Conservation (phyloP, 30 jellyfish, hydroid and myxozoan genomes). For the Hydractinia symbiolongicarpus region DNA sequence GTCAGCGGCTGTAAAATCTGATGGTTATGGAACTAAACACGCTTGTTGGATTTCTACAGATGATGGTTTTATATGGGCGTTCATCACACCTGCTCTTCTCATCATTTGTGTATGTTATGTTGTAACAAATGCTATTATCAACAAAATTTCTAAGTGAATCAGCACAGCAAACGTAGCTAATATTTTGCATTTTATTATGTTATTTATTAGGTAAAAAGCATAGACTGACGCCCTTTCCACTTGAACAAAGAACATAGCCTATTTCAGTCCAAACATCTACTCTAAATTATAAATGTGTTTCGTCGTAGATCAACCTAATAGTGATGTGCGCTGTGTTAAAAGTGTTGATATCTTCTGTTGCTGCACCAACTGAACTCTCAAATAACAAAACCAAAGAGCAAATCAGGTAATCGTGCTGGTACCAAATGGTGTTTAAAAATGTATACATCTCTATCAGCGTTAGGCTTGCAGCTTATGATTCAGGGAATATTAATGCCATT, state of each 20-base stretch:
- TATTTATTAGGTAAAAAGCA: background rate
- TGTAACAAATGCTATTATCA: background rate
- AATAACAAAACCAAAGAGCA: slow-evolving; percentile 22
- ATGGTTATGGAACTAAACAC: slow-evolving; percentile 77
- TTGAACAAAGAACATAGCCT: background rate
- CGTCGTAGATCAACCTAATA: slow-evolving; percentile 52
- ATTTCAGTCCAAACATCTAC: background rate
- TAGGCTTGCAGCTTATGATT: too few species aligned
- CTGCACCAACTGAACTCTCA: slow-evolving; percentile 50
- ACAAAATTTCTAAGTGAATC: too few species aligned
- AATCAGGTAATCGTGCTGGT: slow-evolving; percentile 22
- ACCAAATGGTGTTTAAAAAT: too few species aligned
- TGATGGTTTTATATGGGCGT: slow-evolving; percentile 93
- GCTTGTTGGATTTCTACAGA: slow-evolving; percentile 87
- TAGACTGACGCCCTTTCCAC: background rate
- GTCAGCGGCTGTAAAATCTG: slow-evolving; percentile 82
- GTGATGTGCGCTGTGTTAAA: slow-evolving; percentile 54
- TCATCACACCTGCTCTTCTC: slow-evolving; percentile 71
- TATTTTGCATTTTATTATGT: background rate
- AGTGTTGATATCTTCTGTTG: slow-evolving; percentile 73
- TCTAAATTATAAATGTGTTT: background rate
- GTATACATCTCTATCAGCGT: too few species aligned
- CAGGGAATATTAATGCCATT: too few species aligned
- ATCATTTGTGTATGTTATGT: slow-evolving; percentile 59
- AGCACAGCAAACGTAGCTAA: background rate